Conservation (phyloP, 2,113 vertebrate species). For the Tricholaema leucomelas region DNA sequence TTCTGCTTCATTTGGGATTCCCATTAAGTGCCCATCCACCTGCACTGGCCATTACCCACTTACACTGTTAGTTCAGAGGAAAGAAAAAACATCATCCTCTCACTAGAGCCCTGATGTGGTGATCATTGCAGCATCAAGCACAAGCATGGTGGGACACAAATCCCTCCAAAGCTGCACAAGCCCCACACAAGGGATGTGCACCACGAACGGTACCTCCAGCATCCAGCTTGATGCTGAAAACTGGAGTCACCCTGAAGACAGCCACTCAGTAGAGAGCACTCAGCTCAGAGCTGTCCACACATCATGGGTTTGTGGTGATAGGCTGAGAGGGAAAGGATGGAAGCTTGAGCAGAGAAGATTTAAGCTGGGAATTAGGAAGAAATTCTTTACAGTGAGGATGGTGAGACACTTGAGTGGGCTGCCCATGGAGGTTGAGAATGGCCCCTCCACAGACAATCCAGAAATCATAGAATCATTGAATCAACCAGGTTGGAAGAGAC, state of each 20-base stretch:
- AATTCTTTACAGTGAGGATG: no score
- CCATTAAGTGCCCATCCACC: neutral
- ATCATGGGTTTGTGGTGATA: no score
- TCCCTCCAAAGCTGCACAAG: neutral
- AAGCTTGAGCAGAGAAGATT: no score
- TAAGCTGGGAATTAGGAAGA: no score
- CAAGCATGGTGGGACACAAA: rapidly evolving
- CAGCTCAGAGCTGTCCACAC: rapidly evolving
- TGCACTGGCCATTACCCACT: neutral
- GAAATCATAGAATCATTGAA: no score
- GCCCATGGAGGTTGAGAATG: no score
- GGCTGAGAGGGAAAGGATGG: no score
- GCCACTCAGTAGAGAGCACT: neutral
- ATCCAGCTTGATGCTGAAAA: neutral
- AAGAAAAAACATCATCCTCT: neutral
- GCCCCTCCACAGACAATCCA: no score
- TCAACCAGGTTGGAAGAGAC: no score
- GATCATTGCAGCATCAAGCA: neutral
- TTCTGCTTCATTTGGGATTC: neutral
- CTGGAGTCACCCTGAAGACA: rapidly evolving
- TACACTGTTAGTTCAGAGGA: neutral
- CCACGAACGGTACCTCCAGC: rapidly evolving
- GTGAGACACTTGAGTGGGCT: no score
- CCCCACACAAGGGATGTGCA: rapidly evolving
- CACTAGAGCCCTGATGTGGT: neutral